These are phyloP conservation scores for Musca domestica DNA, from an alignment of 1,140 invertebrate genomes.

Conservation along the genomic window DNA sequence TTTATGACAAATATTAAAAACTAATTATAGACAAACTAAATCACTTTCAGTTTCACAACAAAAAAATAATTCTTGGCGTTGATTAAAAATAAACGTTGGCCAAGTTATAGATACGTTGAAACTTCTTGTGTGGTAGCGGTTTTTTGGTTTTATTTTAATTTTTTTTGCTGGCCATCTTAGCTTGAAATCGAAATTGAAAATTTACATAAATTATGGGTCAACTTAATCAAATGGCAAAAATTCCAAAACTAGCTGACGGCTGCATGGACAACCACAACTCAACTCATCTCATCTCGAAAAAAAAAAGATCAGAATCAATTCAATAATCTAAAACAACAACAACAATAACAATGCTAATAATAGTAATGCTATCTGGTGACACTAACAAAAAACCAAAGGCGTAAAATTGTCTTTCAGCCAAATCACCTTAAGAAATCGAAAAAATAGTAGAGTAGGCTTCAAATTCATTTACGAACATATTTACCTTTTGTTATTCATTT, in stretches of 20 bases:
- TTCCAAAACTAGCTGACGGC: neutral
- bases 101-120: too few species aligned
- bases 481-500: neutral
- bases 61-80: too few species aligned
- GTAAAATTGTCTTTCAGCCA: constrained; percentile 1
- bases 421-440: neutral
- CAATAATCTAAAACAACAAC: too few species aligned
- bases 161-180: too few species aligned
- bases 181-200: neutral
- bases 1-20: too few species aligned
- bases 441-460: constrained; percentile 12
- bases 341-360: too few species aligned
- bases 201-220: constrained; percentile 21
- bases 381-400: neutral
- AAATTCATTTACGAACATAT: neutral
- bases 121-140: too few species aligned
- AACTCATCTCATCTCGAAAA: neutral
- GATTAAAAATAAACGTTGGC: too few species aligned
- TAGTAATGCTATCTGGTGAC: too few species aligned
- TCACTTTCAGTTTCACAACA: too few species aligned
- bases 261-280: constrained; percentile 4
- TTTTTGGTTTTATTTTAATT: too few species aligned
- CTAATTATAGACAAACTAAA: too few species aligned
- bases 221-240: neutral
- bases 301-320: neutral